Evolutionary conservation across 1,140 invertebrate genomes (phyloP).

Genomic region (Drosophila obscura): DNA sequence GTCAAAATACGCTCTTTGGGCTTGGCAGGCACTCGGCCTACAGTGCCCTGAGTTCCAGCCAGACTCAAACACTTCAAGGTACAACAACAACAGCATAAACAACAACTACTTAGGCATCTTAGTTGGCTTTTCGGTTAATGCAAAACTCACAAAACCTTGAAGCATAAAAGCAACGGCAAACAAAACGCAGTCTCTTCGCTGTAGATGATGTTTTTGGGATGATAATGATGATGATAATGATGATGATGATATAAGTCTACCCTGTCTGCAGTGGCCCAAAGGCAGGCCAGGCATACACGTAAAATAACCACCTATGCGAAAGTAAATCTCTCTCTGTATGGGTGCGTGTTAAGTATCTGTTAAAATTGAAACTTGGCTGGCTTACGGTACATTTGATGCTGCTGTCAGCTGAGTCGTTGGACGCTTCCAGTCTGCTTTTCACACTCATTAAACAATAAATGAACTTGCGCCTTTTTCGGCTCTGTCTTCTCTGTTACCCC

Average conservation of each 20-base stretch:
- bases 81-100: constrained; percentile 6
- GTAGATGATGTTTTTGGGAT: constrained; percentile 5
- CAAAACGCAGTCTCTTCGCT: constrained; percentile 52
- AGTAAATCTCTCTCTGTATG: constrained; percentile 44
- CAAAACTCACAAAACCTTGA: constrained; percentile 78
- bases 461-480: constrained; percentile 53
- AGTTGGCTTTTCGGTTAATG: constrained; percentile 65
- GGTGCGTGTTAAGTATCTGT: constrained; percentile 69
- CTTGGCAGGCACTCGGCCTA: constrained; percentile 52
- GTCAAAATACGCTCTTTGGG: constrained; percentile 51
- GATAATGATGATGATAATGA: constrained; percentile 23
- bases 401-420: background rate
- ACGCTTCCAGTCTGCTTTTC: constrained; percentile 34
- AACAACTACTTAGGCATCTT: constrained; percentile 42
- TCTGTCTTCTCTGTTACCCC: constrained; percentile 14
- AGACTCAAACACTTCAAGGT: constrained; percentile 14
- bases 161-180: constrained; percentile 73
- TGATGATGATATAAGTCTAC: constrained; percentile 55
- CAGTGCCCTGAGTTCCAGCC: background rate
- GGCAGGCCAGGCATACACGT: constrained; percentile 24
- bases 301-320: constrained; percentile 24
- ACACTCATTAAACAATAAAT: constrained; percentile 58
- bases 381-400: constrained; percentile 63
- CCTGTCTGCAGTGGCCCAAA: constrained; percentile 28
- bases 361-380: constrained; percentile 66